Base-by-base conservation (phyloP, 2,113 vertebrate genomes). In the Abramis brama region DNA sequence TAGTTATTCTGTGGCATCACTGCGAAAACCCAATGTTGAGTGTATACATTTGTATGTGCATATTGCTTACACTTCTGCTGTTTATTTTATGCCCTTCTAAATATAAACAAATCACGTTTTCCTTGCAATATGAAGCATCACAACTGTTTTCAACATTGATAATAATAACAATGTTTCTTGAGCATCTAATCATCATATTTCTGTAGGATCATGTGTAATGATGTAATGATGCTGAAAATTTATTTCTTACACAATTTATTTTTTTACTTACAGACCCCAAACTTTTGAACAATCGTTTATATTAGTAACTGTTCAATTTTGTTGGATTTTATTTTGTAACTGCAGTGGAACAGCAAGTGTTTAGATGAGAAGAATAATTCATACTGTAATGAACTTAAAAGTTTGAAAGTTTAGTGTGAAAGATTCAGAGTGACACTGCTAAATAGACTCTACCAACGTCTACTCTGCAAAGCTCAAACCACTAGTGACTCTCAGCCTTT, bases 401-500 rank as follows among this genome's bases (percentile, higher is more conserved):
- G 52, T 55, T 17, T 52, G 1, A 52, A 52, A 19, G 52, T 55
- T 7, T 55, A 17, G 15, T 52, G 15, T 52, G 50, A 52, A 36
- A 70, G 66, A 36, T 70, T 70, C 17, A 21, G 17, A 17, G 21
- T 43, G 70, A 23, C 11, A 6, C 33, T 9, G 9, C 10, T n/a
- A 13, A 43, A 71, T 43, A 12, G 21, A 0, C 33, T 11, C 36
- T 43, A 36, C 17, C 8, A 71, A 74, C 12, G 5, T 39, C 39
- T 75, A 27, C 71, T 47, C 71, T 47, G 33, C 68, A 71, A 36
- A 43, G 71, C 43, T 71, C 68, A 75, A 47, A 74, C 71, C 39
- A 25, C 71, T 25, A 2, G 23, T 47, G 11, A 7, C 43, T 45
- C 25, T 30, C 43, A 17, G 71, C 43, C 43, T 75, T 47, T 47